These are phyloP conservation scores for Amia ocellicauda DNA, from an alignment of 2,113 vertebrate genomes.

Conservation along the genomic window DNA sequence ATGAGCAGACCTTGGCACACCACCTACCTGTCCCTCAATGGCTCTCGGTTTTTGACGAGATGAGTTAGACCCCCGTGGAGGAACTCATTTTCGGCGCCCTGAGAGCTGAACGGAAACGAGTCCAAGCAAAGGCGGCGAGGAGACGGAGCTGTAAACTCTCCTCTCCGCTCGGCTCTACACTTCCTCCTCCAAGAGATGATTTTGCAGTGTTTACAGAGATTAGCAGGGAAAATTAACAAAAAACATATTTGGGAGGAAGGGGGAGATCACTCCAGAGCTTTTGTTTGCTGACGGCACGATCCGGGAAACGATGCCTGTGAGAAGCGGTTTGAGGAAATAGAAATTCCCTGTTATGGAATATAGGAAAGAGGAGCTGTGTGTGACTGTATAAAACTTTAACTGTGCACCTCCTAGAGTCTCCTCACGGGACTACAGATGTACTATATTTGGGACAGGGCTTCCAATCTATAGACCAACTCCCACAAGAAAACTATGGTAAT, in stretches of 20 bases:
- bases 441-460: too few species aligned
- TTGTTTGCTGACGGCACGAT: not conserved
- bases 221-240: not conserved
- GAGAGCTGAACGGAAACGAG: constrained; percentile 1
- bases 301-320: too few species aligned
- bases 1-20: not conserved
- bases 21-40: not conserved
- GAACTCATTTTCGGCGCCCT: constrained; percentile 7
- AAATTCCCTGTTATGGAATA: too few species aligned
- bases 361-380: too few species aligned
- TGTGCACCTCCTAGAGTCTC: too few species aligned
- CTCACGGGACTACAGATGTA: too few species aligned
- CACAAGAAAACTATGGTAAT: too few species aligned
- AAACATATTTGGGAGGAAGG: not conserved
- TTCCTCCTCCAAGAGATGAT: not conserved
- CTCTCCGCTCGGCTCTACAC: not conserved
- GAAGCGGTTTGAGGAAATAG: too few species aligned
- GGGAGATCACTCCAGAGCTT: not conserved
- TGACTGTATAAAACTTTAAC: too few species aligned
- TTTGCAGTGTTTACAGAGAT: constrained; percentile 3
- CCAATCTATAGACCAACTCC: too few species aligned
- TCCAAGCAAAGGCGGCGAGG: not conserved
- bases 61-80: constrained; percentile 1
- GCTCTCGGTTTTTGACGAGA: constrained; percentile 7
- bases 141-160: not conserved